These are phyloP conservation scores for Nomada ferruginata DNA, from an alignment of 2,888 invertebrate species.

Conservation along the genomic window DNA sequence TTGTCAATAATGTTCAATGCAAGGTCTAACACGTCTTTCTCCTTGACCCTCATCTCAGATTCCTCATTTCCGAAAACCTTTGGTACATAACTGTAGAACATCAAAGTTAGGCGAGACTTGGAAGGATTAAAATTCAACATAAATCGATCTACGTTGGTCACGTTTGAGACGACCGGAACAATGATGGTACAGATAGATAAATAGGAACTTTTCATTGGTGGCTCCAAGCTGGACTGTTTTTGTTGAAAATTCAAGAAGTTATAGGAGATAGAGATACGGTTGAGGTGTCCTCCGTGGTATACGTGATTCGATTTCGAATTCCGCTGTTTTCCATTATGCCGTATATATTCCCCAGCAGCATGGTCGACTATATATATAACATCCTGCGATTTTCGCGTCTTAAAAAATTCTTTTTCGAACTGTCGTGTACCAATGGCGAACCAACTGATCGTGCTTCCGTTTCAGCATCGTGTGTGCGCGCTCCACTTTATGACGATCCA, in stretches of 20 bases:
- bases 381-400: conserved; percentile 38
- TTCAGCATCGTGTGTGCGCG: conserved; percentile 3
- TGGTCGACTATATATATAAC: conserved; percentile 17
- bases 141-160: neutral
- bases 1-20: too few species aligned
- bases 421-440: conserved; percentile 10
- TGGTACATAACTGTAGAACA: neutral
- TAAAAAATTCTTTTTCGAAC: conserved; percentile 31
- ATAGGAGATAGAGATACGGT: conserved; percentile 39
- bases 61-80: too few species aligned
- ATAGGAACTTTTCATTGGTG: neutral
- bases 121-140: neutral
- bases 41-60: too few species aligned
- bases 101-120: neutral
- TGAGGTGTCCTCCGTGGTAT: conserved; percentile 28
- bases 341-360: neutral
- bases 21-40: too few species aligned
- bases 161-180: neutral
- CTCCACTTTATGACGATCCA: conserved; percentile 18
- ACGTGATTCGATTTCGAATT: conserved; percentile 55
- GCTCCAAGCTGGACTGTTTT: conserved; percentile 37
- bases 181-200: neutral
- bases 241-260: conserved; percentile 47
- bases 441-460: conserved; percentile 23
- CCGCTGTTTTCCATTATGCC: conserved; percentile 21